Evolutionary conservation across 2,113 vertebrate species (phyloP).

Genomic region (Erythrolamprus reginae): DNA sequence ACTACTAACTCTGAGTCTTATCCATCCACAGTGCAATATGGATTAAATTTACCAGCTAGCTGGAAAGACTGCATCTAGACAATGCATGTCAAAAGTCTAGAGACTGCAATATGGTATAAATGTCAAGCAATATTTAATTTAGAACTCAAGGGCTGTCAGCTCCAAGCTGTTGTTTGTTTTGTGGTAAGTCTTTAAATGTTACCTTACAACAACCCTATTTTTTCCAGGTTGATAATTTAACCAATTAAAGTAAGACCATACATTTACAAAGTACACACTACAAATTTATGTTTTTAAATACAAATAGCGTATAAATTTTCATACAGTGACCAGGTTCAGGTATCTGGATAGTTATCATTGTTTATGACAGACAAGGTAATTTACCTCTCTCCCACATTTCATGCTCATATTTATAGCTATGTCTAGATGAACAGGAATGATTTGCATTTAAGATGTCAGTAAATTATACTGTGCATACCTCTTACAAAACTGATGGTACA

Average conservation of each 20-base stretch:
- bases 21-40: neutral
- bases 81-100: neutral
- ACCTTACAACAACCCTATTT: neutral
- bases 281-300: neutral
- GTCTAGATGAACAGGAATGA: neutral
- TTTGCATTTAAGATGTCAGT: neutral
- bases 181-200: neutral
- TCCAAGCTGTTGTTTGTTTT: neutral
- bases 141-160: neutral
- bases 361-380: neutral
- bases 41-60: neutral
- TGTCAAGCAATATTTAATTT: neutral
- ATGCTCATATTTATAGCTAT: neutral
- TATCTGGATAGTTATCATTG: neutral
- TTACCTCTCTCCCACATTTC: neutral
- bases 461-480: neutral
- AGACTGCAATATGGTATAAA: neutral
- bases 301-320: neutral
- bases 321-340: neutral
- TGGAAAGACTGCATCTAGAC: neutral
- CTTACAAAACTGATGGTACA: neutral
- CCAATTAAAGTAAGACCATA: neutral
- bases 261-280: neutral
- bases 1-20: neutral
- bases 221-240: neutral